phyloP scores from a whole-genome alignment of 2,113 vertebrate genomes.

The Pycnonotus jocosus region DNA sequence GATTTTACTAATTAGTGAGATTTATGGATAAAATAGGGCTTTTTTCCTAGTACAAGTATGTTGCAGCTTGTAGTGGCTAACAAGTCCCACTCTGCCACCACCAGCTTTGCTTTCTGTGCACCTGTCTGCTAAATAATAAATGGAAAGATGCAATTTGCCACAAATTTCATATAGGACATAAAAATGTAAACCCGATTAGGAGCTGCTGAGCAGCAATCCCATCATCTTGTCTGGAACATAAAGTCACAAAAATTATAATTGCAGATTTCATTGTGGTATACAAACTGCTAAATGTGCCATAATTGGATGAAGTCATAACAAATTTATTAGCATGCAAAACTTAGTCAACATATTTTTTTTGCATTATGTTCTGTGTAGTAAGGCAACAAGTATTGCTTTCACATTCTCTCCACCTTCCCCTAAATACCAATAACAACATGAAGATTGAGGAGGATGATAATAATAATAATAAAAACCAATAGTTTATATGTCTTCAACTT shows the following conservation, averaged over 20 bases:
- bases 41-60: not conserved
- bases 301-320: conserved; percentile 54
- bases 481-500: not conserved
- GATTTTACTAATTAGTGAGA: not conserved
- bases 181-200: conserved; percentile 10
- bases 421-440: not conserved
- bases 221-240: conserved; percentile 45
- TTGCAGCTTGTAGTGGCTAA: not conserved
- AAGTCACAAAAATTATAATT: conserved; percentile 42
- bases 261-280: conserved; percentile 35
- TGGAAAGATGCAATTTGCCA: conserved; percentile 23
- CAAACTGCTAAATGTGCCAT: conserved; percentile 31
- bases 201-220: conserved; percentile 33
- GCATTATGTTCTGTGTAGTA: not conserved
- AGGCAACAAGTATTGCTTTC: not conserved
- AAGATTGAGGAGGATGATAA: not conserved
- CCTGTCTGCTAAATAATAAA: conserved; percentile 51
- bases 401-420: not conserved
- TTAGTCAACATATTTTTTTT: conserved; percentile 14
- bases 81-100: not conserved
- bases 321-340: conserved; percentile 38
- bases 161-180: conserved; percentile 28
- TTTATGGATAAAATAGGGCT: not conserved
- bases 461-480: not conserved
- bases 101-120: conserved; percentile 7